Percentiles rank a stretch among this genome's conserved stretches.
These are phyloP conservation scores for Sturmia bella DNA, from an alignment of 2,888 invertebrate species.

Conservation along the genomic window DNA sequence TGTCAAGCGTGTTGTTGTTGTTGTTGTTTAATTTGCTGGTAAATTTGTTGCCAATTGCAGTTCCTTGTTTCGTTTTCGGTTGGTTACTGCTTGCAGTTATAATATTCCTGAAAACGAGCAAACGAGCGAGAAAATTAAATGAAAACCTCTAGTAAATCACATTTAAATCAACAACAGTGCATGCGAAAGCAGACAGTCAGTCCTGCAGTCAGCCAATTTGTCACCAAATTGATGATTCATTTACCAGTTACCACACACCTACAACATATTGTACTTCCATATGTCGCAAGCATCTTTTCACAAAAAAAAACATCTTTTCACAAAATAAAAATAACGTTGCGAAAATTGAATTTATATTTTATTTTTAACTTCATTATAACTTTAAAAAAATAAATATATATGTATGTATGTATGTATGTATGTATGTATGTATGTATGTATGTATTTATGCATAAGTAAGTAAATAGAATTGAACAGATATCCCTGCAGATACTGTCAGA, in stretches of 20 bases:
- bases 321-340: constrained; percentile 46
- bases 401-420: too few relatives aligned
- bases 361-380: constrained; percentile 43
- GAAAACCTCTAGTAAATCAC: constrained; percentile 62
- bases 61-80: background rate
- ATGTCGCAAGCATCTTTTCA: constrained; percentile 45
- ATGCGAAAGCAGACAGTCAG: background rate
- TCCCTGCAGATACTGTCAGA: too few relatives aligned
- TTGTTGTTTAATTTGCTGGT: constrained; percentile 9
- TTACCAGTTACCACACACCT: constrained; percentile 49
- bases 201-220: constrained; percentile 17
- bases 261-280: constrained; percentile 59
- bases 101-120: constrained; percentile 25
- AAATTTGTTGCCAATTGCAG: constrained; percentile 15
- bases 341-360: constrained; percentile 19
- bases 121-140: constrained; percentile 53
- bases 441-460: background rate
- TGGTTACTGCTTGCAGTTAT: constrained; percentile 26
- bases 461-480: constrained; percentile 31
- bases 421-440: too few relatives aligned
- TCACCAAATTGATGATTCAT: constrained; percentile 53
- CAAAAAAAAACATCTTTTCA: background rate
- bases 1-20: constrained; percentile 21
- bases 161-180: constrained; percentile 57
- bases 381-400: constrained; percentile 24